Evolutionary conservation across 2,797 vertebrate genomes (phyloP), one percentile per base, ranked within the genome.

Genomic region (Tapera naevia): DNA sequence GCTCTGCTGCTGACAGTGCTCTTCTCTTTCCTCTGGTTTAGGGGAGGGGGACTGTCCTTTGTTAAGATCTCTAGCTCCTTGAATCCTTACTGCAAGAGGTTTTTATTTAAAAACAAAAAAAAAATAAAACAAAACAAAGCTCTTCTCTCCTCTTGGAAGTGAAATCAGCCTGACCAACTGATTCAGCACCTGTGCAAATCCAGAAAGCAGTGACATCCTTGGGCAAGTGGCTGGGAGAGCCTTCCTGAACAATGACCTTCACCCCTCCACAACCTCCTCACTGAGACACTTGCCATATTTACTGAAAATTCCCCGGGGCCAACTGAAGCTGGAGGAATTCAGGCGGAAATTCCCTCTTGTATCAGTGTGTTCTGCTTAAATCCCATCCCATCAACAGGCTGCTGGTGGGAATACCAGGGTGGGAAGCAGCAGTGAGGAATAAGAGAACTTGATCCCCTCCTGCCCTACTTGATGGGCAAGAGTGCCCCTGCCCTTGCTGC

Each of bases 181-280:
- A 60, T 6, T 56, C 7, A n/a, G 5, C 3, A 10, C 43, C 4
- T 30, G 17, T 37, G 46, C 45, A 53, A 60, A n/a, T 3, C 41
- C 3, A 1, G 30, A 57, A 64, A 91, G 28, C 1, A 1, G 41
- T 24, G 27, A 25, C 25, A 86, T 5, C 37, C 12, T 5, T 0
- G 0, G 30, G n/a, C 7, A 4, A 61, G n/a, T 1, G 2, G 22
- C 48, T 5, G 4, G 32, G 24, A 79, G 23, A 50, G 17, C 22
- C 48, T 48, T 32, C 19, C 60, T 28, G 2, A 80, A 28, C 3
- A 45, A 14, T 1, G 2, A 21, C 79, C 72, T 64, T 58, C 43
- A 61, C 7, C 8, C 19, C 18, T 21, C 4, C 17, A n/a, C n/a
- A n/a, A n/a, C 10, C 24, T 28, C 50, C 45, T 25, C 1, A 2